Evolutionary conservation across 2,113 vertebrate species (phyloP).

Genomic region (Oxyruncus cristatus): DNA sequence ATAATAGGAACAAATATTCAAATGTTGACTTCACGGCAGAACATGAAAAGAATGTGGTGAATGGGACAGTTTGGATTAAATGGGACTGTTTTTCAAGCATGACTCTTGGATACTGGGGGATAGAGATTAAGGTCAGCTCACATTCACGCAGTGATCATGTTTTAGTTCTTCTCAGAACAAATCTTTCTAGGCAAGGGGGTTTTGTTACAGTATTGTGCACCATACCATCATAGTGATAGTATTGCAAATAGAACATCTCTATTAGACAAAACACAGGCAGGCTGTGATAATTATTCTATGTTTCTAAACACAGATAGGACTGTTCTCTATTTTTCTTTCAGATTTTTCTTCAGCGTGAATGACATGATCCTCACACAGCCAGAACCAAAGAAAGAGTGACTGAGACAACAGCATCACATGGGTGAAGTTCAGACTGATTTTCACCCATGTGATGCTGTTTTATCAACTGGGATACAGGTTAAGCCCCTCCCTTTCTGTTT

Average conservation of each 20-base stretch:
- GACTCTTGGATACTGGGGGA: neutral
- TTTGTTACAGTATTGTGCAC: neutral
- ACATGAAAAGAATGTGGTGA: neutral
- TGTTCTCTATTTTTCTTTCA: slow-evolving; percentile 74
- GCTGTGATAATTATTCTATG: neutral
- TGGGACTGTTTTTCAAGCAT: neutral
- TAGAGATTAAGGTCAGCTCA: neutral
- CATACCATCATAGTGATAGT: neutral
- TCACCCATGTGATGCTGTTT: slow-evolving; percentile 74
- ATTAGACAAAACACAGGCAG: neutral
- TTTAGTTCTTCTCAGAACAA: neutral
- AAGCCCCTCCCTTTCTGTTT: slow-evolving; percentile 68
- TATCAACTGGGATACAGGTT: slow-evolving; percentile 68
- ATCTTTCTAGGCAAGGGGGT: neutral
- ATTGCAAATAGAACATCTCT: neutral
- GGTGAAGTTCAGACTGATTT: slow-evolving; percentile 68
- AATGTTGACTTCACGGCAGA: neutral
- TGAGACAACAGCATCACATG: slow-evolving; percentile 71
- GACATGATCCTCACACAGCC: slow-evolving; percentile 56
- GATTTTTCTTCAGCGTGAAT: slow-evolving; percentile 67
- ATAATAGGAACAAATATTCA: neutral
- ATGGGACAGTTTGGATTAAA: neutral
- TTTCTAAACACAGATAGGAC: slow-evolving; percentile 52
- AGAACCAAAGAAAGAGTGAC: slow-evolving; percentile 67
- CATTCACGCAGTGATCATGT: neutral